Evolutionary conservation across 2,888 invertebrate species (phyloP), one percentile per base, ranked within the genome.

Genomic region (Tiliacea aurago): DNA sequence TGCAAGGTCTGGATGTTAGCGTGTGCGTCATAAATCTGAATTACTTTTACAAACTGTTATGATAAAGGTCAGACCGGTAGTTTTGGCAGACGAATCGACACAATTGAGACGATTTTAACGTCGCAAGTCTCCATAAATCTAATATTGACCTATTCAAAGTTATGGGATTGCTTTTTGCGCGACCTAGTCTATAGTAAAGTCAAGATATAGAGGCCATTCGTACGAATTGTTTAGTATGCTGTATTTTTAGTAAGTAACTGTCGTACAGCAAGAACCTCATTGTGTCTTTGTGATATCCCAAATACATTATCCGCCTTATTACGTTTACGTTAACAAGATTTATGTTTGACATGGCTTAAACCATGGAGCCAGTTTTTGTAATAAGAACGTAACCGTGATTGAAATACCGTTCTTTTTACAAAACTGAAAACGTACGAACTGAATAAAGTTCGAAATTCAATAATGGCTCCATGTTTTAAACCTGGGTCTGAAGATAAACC

Each of bases 11-110:
- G 41, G 49, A 65, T 51, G 47, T 59, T 28, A 23, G 49, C 0
- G 28, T 28, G 45, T n/a, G 3, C 5, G n/a, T 59, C 51, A 47
- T 59, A 75, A 58, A 78, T 70, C 58, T 51, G n/a, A 45, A 74
- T 74, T 41, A 63, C 62, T 80, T 45, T 43, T 62, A 41, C 43
- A 41, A 23, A 63, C 28, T 64, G n/a, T 53, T 58, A 41, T 51
- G 43, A 10, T 2, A 41, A 80, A 80, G 75, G 81, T 41, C 58
- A 80, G 3, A 37, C 9, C 45, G 11, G 56, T 23, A 45, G 37
- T 76, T 79, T 59, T 51, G 64, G 45, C 58, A 43, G 18, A 2
- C 0, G 6, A 73, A 51, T 18, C n/a, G 28, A 49, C 15, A 20
- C 51, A 58, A 45, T 9, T 37, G 18, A 63, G 43, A 49, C 33